Conservation (phyloP, 2,888 invertebrate genomes). For the Stenchaetothrips biformis region DNA sequence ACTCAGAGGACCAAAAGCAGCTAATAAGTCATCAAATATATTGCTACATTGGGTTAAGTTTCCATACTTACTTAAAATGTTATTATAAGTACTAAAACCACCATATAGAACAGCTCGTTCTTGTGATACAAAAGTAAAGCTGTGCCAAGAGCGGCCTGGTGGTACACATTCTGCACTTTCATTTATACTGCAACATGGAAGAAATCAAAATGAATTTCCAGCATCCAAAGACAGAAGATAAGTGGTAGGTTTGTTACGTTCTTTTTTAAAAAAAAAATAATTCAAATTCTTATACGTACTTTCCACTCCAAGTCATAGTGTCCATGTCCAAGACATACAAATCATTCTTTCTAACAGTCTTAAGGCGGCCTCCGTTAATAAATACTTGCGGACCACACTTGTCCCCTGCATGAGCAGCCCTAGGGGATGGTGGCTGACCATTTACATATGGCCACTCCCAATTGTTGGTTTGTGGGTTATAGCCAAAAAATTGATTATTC, state of each 20-base stretch:
- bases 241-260: neutral
- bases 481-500: slow-evolving; percentile 44
- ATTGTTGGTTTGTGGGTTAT: slow-evolving; percentile 38
- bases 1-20: too few relatives aligned
- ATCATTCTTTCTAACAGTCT: slow-evolving; percentile 45
- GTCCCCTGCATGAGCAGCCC: slow-evolving; percentile 48
- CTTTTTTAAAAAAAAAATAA: slow-evolving; percentile 29
- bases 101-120: slow-evolving; percentile 39
- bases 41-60: neutral
- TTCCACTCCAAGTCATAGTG: slow-evolving; percentile 46
- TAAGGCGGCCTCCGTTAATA: slow-evolving; percentile 48
- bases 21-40: neutral
- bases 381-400: slow-evolving; percentile 41
- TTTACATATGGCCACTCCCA: slow-evolving; percentile 42
- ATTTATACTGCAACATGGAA: neutral
- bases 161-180: slow-evolving; percentile 31
- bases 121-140: slow-evolving; percentile 39
- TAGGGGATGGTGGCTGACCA: slow-evolving; percentile 44
- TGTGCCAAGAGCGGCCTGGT: slow-evolving; percentile 41
- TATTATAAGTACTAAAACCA: slow-evolving; percentile 38
- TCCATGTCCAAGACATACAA: slow-evolving; percentile 46
- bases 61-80: slow-evolving; percentile 38
- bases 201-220: neutral
- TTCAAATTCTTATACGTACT: slow-evolving; percentile 39
- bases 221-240: neutral